Base-by-base conservation (phyloP, 2,888 invertebrate species). In the Mechanitis mazaeus region DNA sequence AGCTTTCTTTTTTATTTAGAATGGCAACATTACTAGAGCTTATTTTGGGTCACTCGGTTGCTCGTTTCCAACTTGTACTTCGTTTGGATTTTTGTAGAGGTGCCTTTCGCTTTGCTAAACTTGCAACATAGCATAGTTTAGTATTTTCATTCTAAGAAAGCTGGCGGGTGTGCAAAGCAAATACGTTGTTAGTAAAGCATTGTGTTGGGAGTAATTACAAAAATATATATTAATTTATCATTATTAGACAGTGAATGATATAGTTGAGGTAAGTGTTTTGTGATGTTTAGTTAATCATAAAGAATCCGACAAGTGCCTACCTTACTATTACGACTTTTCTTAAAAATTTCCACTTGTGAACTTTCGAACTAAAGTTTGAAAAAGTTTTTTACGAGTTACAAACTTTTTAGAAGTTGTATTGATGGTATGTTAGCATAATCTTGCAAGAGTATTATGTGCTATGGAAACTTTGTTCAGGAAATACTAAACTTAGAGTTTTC, bases 21-120 rank as follows among this genome's bases (percentile, higher is more conserved):
- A 70, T 85, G 84, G 90, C 87, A 90, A 89, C 88, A 86, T 79
- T 80, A 68, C 67, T 73, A 72, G 82, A 91, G 90, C 90, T 91
- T 90, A 90, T 91, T 90, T 90, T 90, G 90, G 89, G 89, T 91
- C 90, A 90, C 79, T 90, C 85, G 85, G 85, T 85, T 85, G 72
- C 63, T 76, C 73, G 77, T 83, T 84, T 87, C 86, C 83, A 87
- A 85, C 86, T 87, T 86, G 85, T 86, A 84, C 84, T 87, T 86
- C 85, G 80, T 81, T 84, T 82, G 78, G 79, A 79, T 82, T 85
- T 85, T 85, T 84, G 79, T 88, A 84, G 85, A 87, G 86, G 87
- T 89, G 90, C 90, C 90, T 90, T 89, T 90, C 89, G 88, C 90
- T 88, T 89, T 88, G 85, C 87, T 88, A 87, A 87, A 88, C 89